These are phyloP conservation scores for Novumbra hubbsi DNA, from an alignment of 2,797 vertebrate species.

Conservation along the genomic window DNA sequence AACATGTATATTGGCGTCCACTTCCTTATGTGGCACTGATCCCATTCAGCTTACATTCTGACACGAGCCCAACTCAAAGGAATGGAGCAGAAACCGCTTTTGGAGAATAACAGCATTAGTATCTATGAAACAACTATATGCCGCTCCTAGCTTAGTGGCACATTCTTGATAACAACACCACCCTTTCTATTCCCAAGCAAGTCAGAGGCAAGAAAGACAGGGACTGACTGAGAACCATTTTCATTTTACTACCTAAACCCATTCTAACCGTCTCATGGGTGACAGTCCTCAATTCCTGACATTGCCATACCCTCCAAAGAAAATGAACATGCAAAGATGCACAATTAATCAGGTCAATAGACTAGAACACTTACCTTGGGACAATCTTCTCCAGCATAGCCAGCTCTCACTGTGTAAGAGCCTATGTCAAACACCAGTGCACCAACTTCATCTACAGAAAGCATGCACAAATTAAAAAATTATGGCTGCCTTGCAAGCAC, in stretches of 20 bases:
- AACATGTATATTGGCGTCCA: not conserved
- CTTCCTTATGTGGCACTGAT: not conserved
- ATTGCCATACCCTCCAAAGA: slow-evolving; percentile 34
- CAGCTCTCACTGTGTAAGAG: slow-evolving; percentile 95
- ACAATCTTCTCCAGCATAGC: slow-evolving; percentile 98
- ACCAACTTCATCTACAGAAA: slow-evolving; percentile 91
- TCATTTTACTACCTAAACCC: too few relatives aligned
- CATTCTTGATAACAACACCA: too few relatives aligned
- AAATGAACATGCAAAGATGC: slow-evolving; percentile 37
- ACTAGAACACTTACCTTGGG: slow-evolving; percentile 84
- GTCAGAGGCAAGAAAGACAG: too few relatives aligned
- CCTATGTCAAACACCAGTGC: slow-evolving; percentile 98
- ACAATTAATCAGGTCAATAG: slow-evolving; percentile 56
- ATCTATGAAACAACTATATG: too few relatives aligned
- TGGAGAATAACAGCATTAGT: too few relatives aligned
- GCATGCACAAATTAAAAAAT: not conserved
- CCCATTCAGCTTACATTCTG: not conserved
- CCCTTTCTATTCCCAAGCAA: too few relatives aligned
- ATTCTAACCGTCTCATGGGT: slow-evolving; percentile 46
- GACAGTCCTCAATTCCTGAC: slow-evolving; percentile 58
- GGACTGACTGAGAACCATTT: too few relatives aligned
- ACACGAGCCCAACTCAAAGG: not conserved
- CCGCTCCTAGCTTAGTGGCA: too few relatives aligned
- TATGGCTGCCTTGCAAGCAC: not conserved
- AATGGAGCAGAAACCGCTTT: not conserved